These are phyloP conservation scores for Ischnus inquisitorius DNA, from an alignment of 2,888 invertebrate species.

Conservation along the genomic window DNA sequence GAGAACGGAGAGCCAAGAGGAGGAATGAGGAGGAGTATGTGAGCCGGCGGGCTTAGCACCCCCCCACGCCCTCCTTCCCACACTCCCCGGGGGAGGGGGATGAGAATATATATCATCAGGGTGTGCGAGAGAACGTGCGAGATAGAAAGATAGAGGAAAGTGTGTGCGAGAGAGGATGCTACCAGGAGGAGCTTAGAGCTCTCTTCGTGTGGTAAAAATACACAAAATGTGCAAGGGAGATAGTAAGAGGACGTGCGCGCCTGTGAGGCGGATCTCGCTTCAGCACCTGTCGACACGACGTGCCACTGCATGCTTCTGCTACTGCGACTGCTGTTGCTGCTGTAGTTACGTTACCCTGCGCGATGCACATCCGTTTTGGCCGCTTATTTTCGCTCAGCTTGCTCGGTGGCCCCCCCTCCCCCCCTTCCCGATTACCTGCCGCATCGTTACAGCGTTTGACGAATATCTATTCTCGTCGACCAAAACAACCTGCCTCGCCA, in stretches of 20 bases:
- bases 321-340: constrained; percentile 22
- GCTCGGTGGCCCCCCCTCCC: constrained; percentile 21
- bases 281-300: constrained; percentile 63
- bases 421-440: neutral
- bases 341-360: constrained; percentile 49
- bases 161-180: constrained; percentile 43
- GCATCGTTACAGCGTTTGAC: neutral
- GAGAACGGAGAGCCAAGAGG: constrained; percentile 45
- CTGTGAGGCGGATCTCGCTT: constrained; percentile 55
- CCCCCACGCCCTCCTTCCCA: neutral
- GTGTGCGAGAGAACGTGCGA: constrained; percentile 60
- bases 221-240: constrained; percentile 57
- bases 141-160: constrained; percentile 48
- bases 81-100: constrained; percentile 27
- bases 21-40: constrained; percentile 42
- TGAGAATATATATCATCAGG: constrained; percentile 52
- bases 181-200: constrained; percentile 53
- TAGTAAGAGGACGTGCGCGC: constrained; percentile 34
- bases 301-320: constrained; percentile 21
- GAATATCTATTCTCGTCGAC: constrained; percentile 14
- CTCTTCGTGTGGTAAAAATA: constrained; percentile 60
- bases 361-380: constrained; percentile 60
- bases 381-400: constrained; percentile 56
- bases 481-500: neutral
- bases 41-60: constrained; percentile 53